Base-by-base conservation (phyloP, 2,888 invertebrate species). In the Cryptus armator region DNA sequence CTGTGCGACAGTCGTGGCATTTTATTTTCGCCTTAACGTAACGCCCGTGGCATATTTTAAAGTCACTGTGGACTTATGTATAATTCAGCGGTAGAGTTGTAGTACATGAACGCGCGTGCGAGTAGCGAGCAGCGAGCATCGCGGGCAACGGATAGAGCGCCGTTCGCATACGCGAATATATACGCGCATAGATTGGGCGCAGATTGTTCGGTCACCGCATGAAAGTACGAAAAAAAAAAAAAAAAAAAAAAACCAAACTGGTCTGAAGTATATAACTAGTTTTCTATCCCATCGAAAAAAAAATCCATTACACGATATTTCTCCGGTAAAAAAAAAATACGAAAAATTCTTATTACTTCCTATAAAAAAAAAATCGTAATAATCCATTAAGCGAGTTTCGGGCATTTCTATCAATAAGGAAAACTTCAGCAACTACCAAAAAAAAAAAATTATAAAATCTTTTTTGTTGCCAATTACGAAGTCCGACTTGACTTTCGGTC, bases 71-170 rank as follows among this genome's bases (percentile, higher is more conserved):
- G 90, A 90, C 92, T 92, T 92, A 92, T 92, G 92, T 92, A 91
- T 92, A 93, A 92, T 92, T 92, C 92, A 92, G 92, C 89, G 90
- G 88, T 89, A 90, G 88, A 88, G 89, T 87, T 87, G 89, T 89
- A 86, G 89, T 89, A 90, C 90, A 90, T 88, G 78, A 83, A 83
- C 78, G 83, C 83, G 74, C 87, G 90, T 89, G 91, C 90, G 90
- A 90, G 86, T 87, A 90, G 86, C 87, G 88, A 88, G 87, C 82
- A 48, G 24, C 66, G 86, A 84, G 64, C n/a, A n/a, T 12, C 0
- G 24, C 66, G 86, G 84, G 64, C n/a, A n/a, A 19, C 0, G 19
- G 67, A 67, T 7, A 29, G 71, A 82, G 71, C 83, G 51, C 51
- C 74, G 68, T 68, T 70, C 59, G 83, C 83, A 83, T 79, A 74